Percentiles rank a stretch among this genome's conserved stretches.
These are phyloP conservation scores for Penaeus indicus DNA, from an alignment of 1,140 invertebrate genomes.

Conservation along the genomic window DNA sequence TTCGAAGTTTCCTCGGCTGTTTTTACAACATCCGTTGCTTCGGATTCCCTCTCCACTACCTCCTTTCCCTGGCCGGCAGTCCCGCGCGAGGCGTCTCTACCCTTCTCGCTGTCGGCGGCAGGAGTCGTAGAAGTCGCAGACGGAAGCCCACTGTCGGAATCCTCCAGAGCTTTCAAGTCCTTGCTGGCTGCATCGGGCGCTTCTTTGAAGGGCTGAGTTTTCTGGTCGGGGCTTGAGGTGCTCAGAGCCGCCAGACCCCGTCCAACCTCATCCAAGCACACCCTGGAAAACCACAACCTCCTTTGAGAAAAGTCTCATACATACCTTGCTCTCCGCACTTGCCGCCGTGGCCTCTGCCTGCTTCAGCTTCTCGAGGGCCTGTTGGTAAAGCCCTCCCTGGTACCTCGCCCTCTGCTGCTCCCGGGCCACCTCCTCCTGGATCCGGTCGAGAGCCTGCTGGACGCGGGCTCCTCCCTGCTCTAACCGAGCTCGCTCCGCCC, in stretches of 20 bases:
- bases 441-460: constrained; percentile 17
- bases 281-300: constrained; percentile 14
- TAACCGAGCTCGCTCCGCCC: no score
- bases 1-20: neutral
- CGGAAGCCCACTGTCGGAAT: neutral
- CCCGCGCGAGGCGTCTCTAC: no score
- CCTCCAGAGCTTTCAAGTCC: no score
- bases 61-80: neutral
- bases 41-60: neutral
- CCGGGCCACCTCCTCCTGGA: constrained; percentile 14
- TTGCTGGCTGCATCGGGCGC: no score
- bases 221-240: neutral
- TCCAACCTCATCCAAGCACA: constrained; percentile 41
- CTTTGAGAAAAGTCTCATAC: neutral
- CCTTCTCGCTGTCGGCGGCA: neutral
- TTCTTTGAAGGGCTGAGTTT: no score
- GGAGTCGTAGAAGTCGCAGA: neutral
- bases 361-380: constrained; percentile 41
- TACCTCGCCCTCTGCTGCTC: constrained; percentile 31
- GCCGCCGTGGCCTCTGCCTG: constrained; percentile 7
- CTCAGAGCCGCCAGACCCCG: constrained; percentile 29
- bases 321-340: constrained; percentile 27
- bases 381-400: constrained; percentile 42
- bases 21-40: neutral
- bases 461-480: constrained; percentile 28